Evolutionary conservation across 2,797 vertebrate genomes (phyloP).

Genomic region (Leptatherina wallacei): DNA sequence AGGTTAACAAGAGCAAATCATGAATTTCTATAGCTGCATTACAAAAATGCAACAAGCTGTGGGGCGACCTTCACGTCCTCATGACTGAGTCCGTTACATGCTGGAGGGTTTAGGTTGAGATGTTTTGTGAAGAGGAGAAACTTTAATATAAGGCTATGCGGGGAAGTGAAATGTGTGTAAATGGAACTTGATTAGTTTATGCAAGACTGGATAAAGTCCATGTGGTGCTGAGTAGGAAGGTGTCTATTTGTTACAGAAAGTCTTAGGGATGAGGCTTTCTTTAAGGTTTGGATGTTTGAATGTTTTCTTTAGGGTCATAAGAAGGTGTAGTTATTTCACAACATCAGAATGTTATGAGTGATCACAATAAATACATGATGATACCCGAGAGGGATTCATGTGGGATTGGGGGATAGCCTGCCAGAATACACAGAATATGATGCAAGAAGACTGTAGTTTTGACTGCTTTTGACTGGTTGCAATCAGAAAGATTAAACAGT

Average conservation of each 20-base stretch:
- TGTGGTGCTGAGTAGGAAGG: not conserved
- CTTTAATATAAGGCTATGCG: constrained; percentile 9
- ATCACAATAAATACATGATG: not conserved
- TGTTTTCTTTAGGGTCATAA: not conserved
- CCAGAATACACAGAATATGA: not conserved
- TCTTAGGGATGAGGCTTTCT: no score
- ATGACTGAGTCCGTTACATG: constrained; percentile 14
- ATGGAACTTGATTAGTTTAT: constrained; percentile 20
- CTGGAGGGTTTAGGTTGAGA: constrained; percentile 25
- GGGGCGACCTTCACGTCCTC: constrained; percentile 22
- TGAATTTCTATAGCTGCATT: constrained; percentile 45
- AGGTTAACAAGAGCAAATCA: constrained; percentile 67
- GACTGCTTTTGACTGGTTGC: not conserved
- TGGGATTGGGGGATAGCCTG: not conserved
- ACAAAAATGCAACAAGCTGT: constrained; percentile 34
- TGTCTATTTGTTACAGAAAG: not conserved
- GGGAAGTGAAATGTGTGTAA: constrained; percentile 22
- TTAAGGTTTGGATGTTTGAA: not conserved
- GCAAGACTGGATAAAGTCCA: constrained; percentile 13
- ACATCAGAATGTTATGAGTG: not conserved
- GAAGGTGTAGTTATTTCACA: not conserved
- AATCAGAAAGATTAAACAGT: not conserved
- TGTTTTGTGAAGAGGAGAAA: constrained; percentile 44
- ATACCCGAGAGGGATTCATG: not conserved
- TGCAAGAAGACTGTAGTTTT: not conserved